Percentiles rank a stretch among this genome's conserved stretches.
These are phyloP conservation scores for Pachliopta kotzebuea DNA, from an alignment of 2,888 invertebrate species.

Conservation along the genomic window DNA sequence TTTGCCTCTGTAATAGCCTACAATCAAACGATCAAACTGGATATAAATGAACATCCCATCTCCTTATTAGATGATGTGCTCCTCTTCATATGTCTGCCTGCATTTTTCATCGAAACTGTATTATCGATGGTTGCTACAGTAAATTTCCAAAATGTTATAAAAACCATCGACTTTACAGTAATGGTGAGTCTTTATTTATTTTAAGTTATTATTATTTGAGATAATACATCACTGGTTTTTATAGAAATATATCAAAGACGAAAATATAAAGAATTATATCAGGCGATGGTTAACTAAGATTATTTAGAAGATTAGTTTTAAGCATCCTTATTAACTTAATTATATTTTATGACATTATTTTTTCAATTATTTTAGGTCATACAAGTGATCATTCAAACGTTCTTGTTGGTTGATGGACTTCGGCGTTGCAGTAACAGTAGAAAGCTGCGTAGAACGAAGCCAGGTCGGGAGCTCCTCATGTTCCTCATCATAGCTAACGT, in stretches of 20 bases:
- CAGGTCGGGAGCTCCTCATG: constrained; percentile 87
- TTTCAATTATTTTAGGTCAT: constrained; percentile 68
- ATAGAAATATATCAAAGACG: too few relatives aligned
- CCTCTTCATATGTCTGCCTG: constrained; percentile 85
- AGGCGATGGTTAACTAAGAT: too few relatives aligned
- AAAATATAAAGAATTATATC: too few relatives aligned
- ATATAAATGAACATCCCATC: constrained; percentile 83
- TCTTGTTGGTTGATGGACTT: constrained; percentile 86
- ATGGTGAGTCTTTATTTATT: constrained; percentile 71
- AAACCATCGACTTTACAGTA: constrained; percentile 73
- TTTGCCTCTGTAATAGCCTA: constrained; percentile 81
- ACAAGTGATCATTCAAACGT: constrained; percentile 87
- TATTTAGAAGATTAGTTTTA: too few relatives aligned
- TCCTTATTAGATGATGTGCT: constrained; percentile 85
- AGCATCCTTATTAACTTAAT: too few relatives aligned
- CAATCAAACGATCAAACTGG: constrained; percentile 82
- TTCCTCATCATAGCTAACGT: constrained; percentile 88
- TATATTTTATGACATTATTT: too few relatives aligned
- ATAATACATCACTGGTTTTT: too few relatives aligned
- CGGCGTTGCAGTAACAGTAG: constrained; percentile 86
- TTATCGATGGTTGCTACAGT: constrained; percentile 85
- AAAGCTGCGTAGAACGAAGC: constrained; percentile 83
- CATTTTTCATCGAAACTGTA: constrained; percentile 85
- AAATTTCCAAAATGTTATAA: constrained; percentile 69
- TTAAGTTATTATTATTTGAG: too few relatives aligned